Evolutionary conservation across 2,797 vertebrate species (phyloP).

Genomic region (Sparidentex hasta): DNA sequence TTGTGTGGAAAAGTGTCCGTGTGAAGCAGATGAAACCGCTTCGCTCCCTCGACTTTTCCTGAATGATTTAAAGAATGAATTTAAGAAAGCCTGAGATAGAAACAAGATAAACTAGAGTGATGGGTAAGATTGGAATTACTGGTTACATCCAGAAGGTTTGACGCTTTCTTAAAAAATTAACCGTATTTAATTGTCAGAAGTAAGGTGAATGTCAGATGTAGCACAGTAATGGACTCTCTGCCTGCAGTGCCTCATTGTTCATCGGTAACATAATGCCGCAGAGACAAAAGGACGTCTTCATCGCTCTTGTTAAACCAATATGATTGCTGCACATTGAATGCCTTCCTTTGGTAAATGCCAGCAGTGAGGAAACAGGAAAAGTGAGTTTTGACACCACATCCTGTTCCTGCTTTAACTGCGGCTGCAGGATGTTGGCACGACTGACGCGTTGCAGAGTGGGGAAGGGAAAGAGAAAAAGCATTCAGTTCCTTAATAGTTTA

Average conservation of each 20-base stretch:
- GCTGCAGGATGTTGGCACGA: not conserved
- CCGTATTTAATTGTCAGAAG: not conserved
- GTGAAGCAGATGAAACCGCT: not conserved
- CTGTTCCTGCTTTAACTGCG: not conserved
- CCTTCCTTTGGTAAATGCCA: not conserved
- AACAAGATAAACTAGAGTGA: not conserved
- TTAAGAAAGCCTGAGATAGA: not conserved
- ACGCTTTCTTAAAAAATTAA: not conserved
- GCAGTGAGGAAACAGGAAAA: conserved; percentile 54
- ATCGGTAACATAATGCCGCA: not conserved
- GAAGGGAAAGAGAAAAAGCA: not conserved
- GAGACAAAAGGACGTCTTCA: conserved; percentile 5
- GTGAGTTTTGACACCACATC: conserved; percentile 50
- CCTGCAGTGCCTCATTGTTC: conserved; percentile 20
- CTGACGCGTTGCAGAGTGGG: not conserved
- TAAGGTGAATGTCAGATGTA: not conserved
- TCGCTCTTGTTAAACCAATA: not conserved
- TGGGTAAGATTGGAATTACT: not conserved
- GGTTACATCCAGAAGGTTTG: not conserved
- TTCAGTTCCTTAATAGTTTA: not conserved
- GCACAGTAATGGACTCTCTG: not conserved
- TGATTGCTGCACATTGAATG: not conserved
- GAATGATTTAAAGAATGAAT: not conserved
- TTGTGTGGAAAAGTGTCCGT: not conserved
- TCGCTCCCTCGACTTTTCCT: not conserved